Evolutionary conservation across 1,140 invertebrate species (phyloP).

Genomic region (Choristoneura fumiferana): DNA sequence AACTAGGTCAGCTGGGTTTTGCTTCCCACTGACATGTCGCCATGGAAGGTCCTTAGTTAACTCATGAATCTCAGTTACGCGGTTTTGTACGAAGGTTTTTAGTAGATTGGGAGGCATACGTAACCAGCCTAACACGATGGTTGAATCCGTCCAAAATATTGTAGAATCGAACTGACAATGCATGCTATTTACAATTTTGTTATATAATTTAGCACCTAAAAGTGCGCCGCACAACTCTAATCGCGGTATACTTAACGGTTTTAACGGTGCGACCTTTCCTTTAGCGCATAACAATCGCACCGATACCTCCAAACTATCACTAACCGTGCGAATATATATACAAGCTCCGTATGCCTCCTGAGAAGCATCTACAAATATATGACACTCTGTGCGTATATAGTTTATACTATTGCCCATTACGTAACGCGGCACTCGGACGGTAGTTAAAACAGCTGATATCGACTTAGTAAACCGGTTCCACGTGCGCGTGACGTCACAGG

Average conservation of each 20-base stretch:
- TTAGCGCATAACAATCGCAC: constrained; percentile 47
- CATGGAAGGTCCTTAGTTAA: constrained; percentile 30
- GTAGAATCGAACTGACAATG: constrained; percentile 37
- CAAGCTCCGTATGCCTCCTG: constrained; percentile 13
- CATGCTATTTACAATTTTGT: no score
- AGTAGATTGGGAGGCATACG: no score
- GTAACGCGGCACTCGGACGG: background rate
- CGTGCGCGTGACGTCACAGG: constrained; percentile 23
- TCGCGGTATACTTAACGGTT: constrained; percentile 52
- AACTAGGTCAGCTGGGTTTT: constrained; percentile 52
- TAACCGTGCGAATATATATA: background rate
- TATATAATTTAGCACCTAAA: no score
- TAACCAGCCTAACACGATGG: no score
- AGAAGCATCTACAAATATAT: constrained; percentile 7
- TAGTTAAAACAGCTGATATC: background rate
- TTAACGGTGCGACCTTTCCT: constrained; percentile 52
- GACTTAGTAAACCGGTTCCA: constrained; percentile 28
- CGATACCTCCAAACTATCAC: background rate
- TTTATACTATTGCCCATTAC: background rate
- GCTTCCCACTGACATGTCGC: no score
- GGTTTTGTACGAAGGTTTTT: no score
- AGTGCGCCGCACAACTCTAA: constrained; percentile 73
- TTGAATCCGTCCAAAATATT: constrained; percentile 61
- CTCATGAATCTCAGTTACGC: constrained; percentile 53
- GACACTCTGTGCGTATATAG: background rate